Percentiles rank a stretch among this genome's conserved stretches.
These are phyloP conservation scores for Melanchra persicariae DNA, from an alignment of 2,888 invertebrate genomes.

Conservation along the genomic window DNA sequence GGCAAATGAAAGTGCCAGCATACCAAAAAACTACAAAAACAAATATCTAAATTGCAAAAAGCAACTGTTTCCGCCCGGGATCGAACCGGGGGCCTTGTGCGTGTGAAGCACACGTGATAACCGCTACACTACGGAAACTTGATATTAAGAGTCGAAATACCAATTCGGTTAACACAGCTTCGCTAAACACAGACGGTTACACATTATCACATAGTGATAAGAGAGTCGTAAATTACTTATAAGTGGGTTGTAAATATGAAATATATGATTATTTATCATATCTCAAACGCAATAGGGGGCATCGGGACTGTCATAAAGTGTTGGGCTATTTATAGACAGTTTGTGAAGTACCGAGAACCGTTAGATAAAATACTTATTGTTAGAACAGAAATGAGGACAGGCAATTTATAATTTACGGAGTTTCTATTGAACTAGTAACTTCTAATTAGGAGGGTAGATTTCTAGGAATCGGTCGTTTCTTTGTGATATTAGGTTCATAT, in stretches of 20 bases:
- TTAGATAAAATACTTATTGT: constrained; percentile 29
- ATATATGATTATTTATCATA: constrained; percentile 49
- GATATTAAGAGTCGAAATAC: rapidly evolving
- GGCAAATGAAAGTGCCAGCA: too few species aligned
- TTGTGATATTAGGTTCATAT: background rate
- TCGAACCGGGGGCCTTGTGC: constrained; percentile 94
- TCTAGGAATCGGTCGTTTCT: constrained; percentile 9
- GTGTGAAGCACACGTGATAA: constrained; percentile 95
- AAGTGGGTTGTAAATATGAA: constrained; percentile 55
- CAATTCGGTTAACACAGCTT: rapidly evolving
- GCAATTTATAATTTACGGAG: background rate
- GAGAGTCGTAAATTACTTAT: constrained; percentile 42
- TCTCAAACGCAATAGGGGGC: constrained; percentile 50
- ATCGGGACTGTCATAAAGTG: constrained; percentile 39
- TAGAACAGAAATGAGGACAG: constrained; percentile 24
- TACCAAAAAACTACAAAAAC: too few species aligned
- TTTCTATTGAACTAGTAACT: constrained; percentile 5
- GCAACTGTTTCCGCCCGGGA: constrained; percentile 92
- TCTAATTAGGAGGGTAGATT: constrained; percentile 1
- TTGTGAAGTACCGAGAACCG: constrained; percentile 29
- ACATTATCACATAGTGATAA: constrained; percentile 38
- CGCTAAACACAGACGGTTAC: rapidly evolving
- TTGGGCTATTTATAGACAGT: constrained; percentile 32
- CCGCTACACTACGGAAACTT: constrained; percentile 94
- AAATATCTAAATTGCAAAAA: constrained; percentile 31